Conservation (phyloP, 2,113 vertebrate species). For the Ancistrus triradiatus region DNA sequence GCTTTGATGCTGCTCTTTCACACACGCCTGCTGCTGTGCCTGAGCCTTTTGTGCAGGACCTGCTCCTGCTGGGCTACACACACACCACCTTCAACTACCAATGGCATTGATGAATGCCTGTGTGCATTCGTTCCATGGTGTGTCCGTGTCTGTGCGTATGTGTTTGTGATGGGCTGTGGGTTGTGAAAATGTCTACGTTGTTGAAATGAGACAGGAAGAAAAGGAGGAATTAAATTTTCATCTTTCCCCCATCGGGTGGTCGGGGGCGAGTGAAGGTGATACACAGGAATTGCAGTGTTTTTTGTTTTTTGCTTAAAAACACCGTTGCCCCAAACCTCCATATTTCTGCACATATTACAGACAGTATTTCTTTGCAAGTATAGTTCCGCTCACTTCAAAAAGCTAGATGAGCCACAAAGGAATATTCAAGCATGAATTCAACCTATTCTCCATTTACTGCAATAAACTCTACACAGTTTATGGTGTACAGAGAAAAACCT, state of each 20-base stretch:
- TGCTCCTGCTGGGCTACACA: constrained; percentile 28
- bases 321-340: not conserved
- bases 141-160: not conserved
- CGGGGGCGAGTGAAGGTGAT: constrained; percentile 16
- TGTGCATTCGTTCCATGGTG: not conserved
- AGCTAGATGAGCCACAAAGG: not conserved
- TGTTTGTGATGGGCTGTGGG: constrained; percentile 1
- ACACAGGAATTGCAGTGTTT: not conserved
- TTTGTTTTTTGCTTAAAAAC: not conserved
- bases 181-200: constrained; percentile 9
- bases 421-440: not conserved
- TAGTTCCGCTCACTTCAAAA: not conserved
- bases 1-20: constrained; percentile 34
- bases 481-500: no score
- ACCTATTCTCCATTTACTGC: no score
- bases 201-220: constrained; percentile 13
- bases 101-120: constrained; percentile 22
- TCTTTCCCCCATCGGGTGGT: constrained; percentile 27
- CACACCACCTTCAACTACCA: constrained; percentile 13
- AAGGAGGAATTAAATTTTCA: constrained; percentile 34
- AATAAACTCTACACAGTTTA: no score
- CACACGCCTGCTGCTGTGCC: constrained; percentile 11
- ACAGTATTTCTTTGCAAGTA: not conserved
- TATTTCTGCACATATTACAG: constrained; percentile 19
- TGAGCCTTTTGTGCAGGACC: constrained; percentile 27